Percentiles rank a stretch among this genome's conserved stretches.
Conservation (phyloP, 2,888 invertebrate species). For the Papilio gigon region DNA sequence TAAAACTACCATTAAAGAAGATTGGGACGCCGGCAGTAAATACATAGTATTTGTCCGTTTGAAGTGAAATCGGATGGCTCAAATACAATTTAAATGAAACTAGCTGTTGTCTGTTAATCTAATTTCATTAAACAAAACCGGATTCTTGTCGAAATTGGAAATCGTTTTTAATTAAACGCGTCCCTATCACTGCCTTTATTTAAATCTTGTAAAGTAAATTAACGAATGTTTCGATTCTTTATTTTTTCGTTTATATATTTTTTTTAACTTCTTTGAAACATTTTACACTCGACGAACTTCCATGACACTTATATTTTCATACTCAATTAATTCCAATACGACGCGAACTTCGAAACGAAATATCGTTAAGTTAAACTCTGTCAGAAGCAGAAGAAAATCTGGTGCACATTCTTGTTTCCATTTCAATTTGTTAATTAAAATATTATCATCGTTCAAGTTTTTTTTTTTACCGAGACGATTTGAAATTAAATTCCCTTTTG, state of each 20-base stretch:
- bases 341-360: conserved; percentile 25
- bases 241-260: conserved; percentile 1
- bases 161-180: conserved; percentile 11
- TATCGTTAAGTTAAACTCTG: conserved; percentile 27
- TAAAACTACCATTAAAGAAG: no score
- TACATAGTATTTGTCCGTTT: no score
- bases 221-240: conserved; percentile 4
- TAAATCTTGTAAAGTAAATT: background rate
- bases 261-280: conserved; percentile 12
- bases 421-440: conserved; percentile 13
- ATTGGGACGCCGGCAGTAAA: no score
- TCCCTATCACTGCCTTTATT: conserved; percentile 6
- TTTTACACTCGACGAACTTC: conserved; percentile 28
- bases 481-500: background rate
- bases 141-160: conserved; percentile 4
- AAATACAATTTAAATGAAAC: background rate
- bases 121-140: conserved; percentile 13
- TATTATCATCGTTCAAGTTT: conserved; percentile 1
- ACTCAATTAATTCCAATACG: conserved; percentile 39
- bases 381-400: conserved; percentile 22
- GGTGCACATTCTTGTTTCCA: background rate
- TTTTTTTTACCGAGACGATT: background rate
- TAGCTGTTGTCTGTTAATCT: conserved; percentile 7
- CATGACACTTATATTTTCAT: conserved; percentile 34
- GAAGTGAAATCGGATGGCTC: background rate